Conservation (phyloP, 2,113 vertebrate genomes). For the Acrocephalus kingi region DNA sequence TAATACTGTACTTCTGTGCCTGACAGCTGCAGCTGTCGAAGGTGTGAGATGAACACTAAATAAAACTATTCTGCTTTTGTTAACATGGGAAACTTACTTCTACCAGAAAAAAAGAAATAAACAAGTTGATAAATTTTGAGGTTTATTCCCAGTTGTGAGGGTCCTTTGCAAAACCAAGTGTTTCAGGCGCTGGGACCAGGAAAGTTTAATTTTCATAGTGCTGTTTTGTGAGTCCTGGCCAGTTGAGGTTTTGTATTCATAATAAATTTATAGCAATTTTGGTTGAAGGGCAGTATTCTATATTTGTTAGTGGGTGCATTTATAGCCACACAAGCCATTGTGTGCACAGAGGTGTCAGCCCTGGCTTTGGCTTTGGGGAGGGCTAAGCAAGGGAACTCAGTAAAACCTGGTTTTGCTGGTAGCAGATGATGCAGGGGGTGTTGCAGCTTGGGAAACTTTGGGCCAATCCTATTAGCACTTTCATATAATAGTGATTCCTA, state of each 20-base stretch:
- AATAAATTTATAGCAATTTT: neutral
- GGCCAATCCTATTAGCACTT: neutral
- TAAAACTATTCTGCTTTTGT: conserved; percentile 69
- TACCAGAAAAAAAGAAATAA: conserved; percentile 47
- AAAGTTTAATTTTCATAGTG: neutral
- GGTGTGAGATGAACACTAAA: conserved; percentile 80
- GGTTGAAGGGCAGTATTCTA: neutral
- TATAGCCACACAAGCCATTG: neutral
- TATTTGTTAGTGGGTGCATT: neutral
- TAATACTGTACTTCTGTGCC: conserved; percentile 67
- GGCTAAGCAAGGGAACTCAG: neutral
- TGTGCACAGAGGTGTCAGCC: neutral
- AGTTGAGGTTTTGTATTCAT: neutral
- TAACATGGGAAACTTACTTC: conserved; percentile 63
- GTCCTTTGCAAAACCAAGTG: neutral
- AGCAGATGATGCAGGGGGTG: neutral
- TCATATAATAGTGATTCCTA: rapidly evolving
- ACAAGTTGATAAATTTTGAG: conserved; percentile 20
- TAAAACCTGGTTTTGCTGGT: neutral
- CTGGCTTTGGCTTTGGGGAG: neutral
- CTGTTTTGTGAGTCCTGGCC: neutral
- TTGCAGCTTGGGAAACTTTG: neutral
- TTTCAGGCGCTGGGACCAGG: neutral
- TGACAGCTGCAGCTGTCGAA: conserved; percentile 72
- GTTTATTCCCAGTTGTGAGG: conserved; percentile 18